Base-by-base conservation (phyloP, 2,797 vertebrate species). In the Poecilia gillii region DNA sequence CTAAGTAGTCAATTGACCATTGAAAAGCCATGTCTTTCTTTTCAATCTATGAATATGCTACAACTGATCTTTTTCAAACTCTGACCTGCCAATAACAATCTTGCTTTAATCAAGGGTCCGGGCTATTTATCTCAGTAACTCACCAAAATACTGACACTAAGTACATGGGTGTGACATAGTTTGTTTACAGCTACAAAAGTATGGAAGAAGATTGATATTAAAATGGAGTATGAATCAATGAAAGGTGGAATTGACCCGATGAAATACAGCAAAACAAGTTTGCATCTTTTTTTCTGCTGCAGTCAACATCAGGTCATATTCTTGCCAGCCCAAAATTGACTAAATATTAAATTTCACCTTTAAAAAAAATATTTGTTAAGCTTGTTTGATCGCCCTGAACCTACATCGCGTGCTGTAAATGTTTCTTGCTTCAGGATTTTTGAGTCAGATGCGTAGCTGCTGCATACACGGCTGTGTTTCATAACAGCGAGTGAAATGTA, bases 401-500 rank as follows among this genome's bases (percentile, higher is more conserved):
- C n/a, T n/a, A 75, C n/a, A 62, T 9, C 36, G 39, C 62, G 41
- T 39, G 3, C 72, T 25, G 8, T 28, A 74, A 12, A 47, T 66
- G 0, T 81, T 76, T 53, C 6, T 76, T 79, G 2, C 76, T 76
- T 20, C 45, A 49, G 68, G 33, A 78, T 31, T 73, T 47, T 53
- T 7, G 2, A 39, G 11, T 77, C 66, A 81, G 4, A 82, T 75
- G 72, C 66, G 49, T 78, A 73, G 55, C 31, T 78, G 5, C 28
- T 46, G 1, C 39, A n/a, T 74, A 49, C 45, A 46, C 55, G 9
- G 20, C 64, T 73, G 85, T 83, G 57, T 62, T 23, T 41, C 41
- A 28, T 55, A 75, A 43, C 33, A 49, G 62, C 25, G 31, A 49
- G 66, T 62, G 16, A 75, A 6, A 64, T 14, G 14, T 53, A 72